phyloP scores from a whole-genome alignment of 2,888 invertebrate species.

The Synanthedon vespiformis region DNA sequence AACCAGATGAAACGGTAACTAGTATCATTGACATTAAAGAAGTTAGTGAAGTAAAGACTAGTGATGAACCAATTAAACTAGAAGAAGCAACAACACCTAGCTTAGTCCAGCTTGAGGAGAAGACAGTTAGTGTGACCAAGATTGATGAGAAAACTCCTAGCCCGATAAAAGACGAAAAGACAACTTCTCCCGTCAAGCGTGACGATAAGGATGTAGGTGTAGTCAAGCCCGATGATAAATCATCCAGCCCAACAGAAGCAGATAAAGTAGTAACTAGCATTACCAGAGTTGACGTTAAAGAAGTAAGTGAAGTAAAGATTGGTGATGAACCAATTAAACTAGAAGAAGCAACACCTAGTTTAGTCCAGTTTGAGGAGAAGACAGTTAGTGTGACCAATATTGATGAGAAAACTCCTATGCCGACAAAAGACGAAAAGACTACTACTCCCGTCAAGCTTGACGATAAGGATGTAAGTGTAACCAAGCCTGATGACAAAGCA shows the following conservation, averaged over 20 bases:
- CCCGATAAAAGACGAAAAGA: too few relatives aligned
- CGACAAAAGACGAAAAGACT: background rate
- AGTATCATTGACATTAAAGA: background rate
- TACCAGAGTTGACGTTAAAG: background rate
- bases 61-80: constrained; percentile 2
- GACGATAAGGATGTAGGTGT: background rate
- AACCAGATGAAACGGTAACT: constrained; percentile 1
- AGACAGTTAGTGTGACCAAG: background rate
- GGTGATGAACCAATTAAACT: background rate
- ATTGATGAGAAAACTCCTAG: constrained; percentile 1
- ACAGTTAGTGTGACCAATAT: background rate
- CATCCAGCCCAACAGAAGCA: background rate
- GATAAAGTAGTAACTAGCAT: background rate
- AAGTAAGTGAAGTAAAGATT: background rate
- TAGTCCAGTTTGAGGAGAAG: background rate
- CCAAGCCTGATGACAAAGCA: background rate
- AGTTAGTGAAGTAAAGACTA: background rate
- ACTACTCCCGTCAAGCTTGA: constrained; percentile 3
- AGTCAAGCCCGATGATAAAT: background rate
- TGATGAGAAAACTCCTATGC: background rate
- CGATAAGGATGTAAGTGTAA: background rate
- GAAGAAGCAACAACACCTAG: constrained; percentile 1
- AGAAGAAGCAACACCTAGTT: background rate
- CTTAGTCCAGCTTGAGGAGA: constrained; percentile 1
- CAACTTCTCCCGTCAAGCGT: too few relatives aligned